These are phyloP conservation scores for Eulimnadia texana DNA, from an alignment of 1,140 invertebrate species.

Conservation along the genomic window DNA sequence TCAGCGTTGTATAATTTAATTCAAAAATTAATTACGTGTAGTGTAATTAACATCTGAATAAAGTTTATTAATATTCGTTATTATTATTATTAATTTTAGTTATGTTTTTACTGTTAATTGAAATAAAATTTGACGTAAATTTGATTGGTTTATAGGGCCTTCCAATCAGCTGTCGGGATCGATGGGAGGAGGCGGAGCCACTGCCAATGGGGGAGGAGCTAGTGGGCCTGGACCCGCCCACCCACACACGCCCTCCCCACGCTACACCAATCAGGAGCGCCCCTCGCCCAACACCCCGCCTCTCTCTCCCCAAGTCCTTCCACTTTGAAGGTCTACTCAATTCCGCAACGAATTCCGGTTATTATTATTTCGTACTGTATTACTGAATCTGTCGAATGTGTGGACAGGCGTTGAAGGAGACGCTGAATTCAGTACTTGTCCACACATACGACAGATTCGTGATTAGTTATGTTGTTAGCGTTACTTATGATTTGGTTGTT, in stretches of 20 bases:
- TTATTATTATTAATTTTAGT: not conserved
- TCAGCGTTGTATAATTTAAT: no score
- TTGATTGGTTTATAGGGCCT: not conserved
- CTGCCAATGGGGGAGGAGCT: not conserved
- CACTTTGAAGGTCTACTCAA: constrained; percentile 29
- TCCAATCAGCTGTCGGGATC: not conserved
- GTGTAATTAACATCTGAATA: no score
- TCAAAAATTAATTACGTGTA: no score
- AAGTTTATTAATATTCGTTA: no score
- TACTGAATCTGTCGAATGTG: not conserved
- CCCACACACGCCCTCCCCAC: constrained; percentile 15
- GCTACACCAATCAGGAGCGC: constrained; percentile 30
- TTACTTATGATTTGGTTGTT: not conserved
- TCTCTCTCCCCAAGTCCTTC: constrained; percentile 44
- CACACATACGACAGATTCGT: no score
- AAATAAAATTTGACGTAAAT: not conserved
- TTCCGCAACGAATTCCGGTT: not conserved
- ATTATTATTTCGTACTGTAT: not conserved
- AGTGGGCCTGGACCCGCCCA: constrained; percentile 5
- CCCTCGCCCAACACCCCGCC: constrained; percentile 44
- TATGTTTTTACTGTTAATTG: not conserved
- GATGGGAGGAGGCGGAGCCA: constrained; percentile 7
- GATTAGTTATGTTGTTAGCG: not conserved
- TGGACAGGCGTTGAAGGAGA: no score
- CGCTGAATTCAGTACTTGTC: no score